phyloP scores from a whole-genome alignment of 2,888 invertebrate species.

The Cheiracanthium punctorium region DNA sequence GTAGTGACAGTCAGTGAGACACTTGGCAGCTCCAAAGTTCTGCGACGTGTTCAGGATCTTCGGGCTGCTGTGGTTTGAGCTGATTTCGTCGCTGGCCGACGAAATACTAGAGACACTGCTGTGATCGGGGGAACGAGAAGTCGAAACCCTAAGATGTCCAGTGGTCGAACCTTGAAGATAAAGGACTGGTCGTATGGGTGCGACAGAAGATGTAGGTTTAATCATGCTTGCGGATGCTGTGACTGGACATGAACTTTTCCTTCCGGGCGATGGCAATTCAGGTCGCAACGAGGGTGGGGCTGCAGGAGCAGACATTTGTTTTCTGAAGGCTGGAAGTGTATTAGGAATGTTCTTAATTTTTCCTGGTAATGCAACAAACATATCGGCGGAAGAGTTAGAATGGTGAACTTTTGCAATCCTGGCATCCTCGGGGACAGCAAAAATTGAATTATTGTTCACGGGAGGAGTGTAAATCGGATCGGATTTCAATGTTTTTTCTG shows the following conservation, averaged over 20 bases:
- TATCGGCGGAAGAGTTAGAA: conserved; percentile 1
- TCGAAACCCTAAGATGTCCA: conserved; percentile 25
- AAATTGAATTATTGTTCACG: not conserved
- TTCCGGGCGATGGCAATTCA: conserved; percentile 55
- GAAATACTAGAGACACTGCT: conserved; percentile 60
- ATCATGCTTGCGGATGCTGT: conserved; percentile 53
- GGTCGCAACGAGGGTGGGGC: conserved; percentile 40
- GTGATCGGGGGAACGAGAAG: conserved; percentile 50
- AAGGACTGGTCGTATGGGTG: conserved; percentile 22
- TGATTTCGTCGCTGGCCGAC: conserved; percentile 54
- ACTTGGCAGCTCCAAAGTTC: conserved; percentile 1
- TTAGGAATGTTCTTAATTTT: conserved; percentile 56
- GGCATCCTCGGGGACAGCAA: not conserved
- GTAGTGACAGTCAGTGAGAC: conserved; percentile 63
- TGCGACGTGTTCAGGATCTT: conserved; percentile 25
- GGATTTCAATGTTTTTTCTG: conserved; percentile 11
- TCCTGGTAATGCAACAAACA: conserved; percentile 14
- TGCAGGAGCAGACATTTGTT: conserved; percentile 66
- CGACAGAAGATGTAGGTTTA: conserved; percentile 25
- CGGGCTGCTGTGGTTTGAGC: conserved; percentile 60
- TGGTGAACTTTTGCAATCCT: conserved; percentile 8
- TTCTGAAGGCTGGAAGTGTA: conserved; percentile 52
- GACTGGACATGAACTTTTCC: conserved; percentile 67
- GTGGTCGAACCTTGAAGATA: conserved; percentile 35
- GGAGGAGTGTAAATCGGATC: conserved; percentile 20